Base-by-base conservation (phyloP, 2,888 invertebrate genomes). In the Agriopis leucophaearia region DNA sequence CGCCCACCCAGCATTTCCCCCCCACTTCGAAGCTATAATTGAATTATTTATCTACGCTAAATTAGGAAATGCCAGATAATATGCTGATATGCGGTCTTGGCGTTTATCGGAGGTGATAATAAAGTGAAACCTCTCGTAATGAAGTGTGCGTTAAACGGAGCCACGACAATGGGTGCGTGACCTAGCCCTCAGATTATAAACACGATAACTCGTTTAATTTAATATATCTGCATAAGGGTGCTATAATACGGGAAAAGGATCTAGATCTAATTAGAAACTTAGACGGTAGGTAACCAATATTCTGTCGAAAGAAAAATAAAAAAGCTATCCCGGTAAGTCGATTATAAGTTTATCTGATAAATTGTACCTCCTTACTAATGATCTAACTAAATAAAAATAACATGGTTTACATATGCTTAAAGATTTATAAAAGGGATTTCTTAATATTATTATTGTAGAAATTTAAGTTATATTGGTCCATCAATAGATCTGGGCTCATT, bases 11-110 rank as follows among this genome's bases (percentile, higher is more conserved):
- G 85, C 77, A 83, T 83, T 86, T 78, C 80, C 81, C 82, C 81
- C 81, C 82, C 81, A 79, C 78, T 78, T 77, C 74, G 79, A 78
- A 78, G 78, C 79, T 86, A 87, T 66, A 73, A 89, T 88, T 87
- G 88, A 90, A 90, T 90, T 88, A 91, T 91, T 89, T 90, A 91
- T 90, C 84, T 85, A 81, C 79, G 77, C 83, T 83, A 82, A 86
- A 82, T 86, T 86, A 83, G 82, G 83, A 76, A 78, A 76, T 71
- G 74, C 68, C 77, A 77, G 71, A 81, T 57, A 62, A 81, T 57
- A 51, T 62, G 47, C 52, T 63, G 67, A 67, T 63, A 67, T 82
- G 80, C 83, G 85, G 84, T 88, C 86, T 87, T 86, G 83, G 86
- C 87, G 84, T 87, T 87, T 88, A 85, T 80, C 76, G 74, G 81